phyloP scores from a whole-genome alignment of 1,140 invertebrate species.

The Caenorhabditis elegans region DNA sequence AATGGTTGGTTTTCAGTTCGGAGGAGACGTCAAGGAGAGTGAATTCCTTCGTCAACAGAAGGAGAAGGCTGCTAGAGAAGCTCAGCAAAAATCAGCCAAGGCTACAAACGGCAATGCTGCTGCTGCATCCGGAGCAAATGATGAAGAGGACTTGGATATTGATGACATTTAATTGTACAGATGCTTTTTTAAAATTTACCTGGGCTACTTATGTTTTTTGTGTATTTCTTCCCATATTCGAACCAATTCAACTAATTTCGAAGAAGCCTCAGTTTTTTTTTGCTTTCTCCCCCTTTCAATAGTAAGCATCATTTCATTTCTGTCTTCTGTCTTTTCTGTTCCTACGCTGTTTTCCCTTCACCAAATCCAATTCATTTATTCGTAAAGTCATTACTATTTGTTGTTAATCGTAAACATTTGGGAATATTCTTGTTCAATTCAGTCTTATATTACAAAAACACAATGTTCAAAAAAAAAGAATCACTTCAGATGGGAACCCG shows the following conservation, averaged over 20 bases:
- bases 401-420: too few species aligned
- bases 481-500: slow-evolving; percentile 6
- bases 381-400: neutral
- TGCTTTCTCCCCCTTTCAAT: neutral
- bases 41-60: slow-evolving; percentile 34
- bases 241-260: neutral
- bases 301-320: neutral
- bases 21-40: slow-evolving; percentile 39
- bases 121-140: too few species aligned
- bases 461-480: too few species aligned
- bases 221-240: too few species aligned
- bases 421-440: too few species aligned
- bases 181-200: neutral
- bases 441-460: too few species aligned
- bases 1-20: slow-evolving; percentile 34
- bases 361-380: neutral
- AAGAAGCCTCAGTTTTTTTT: neutral
- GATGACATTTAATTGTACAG: slow-evolving; percentile 55
- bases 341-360: neutral
- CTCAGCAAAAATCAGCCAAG: neutral
- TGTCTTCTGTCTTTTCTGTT: neutral
- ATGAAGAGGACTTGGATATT: slow-evolving; percentile 59
- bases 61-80: slow-evolving; percentile 27
- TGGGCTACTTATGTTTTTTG: neutral
- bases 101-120: neutral